Evolutionary conservation across 2,888 invertebrate genomes (phyloP), one percentile per base, ranked within the genome.

Genomic region (Eupeodes luniger): DNA sequence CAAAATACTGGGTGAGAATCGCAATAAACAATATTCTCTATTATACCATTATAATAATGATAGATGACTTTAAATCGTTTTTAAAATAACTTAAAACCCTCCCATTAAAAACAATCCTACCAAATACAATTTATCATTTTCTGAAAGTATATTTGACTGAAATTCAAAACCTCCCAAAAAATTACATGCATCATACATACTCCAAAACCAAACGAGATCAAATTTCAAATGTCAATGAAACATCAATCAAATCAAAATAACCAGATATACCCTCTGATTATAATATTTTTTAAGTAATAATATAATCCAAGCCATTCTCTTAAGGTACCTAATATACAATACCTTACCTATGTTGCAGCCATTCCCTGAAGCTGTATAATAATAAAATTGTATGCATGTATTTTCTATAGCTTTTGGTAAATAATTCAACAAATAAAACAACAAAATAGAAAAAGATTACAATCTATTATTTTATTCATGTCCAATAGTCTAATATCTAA

Each of bases 401-500:
- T 9, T 9, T 5, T 6, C 40, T 40, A 40, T 0, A 40, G 5
- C 1, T 4, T 7, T 4, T 40, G 2, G 40, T 40, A 40, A 5
- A 40, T 40, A 40, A 40, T 40, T 40, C 40, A 40, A 40, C 40
- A 40, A 40, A 40, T 40, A 40, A 40, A 40, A 40, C 40, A 40
- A 40, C 5, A 40, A 40, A 40, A 40, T 36, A 44, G 40, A 49
- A 44, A 44, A 16, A 85, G 85, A 88, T 88, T 88, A 67, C 74
- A 77, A 88, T 88, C 88, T 85, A 88, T 88, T 88, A 85, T 78
- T 88, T 85, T 88, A 88, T 88, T 81, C 85, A 85, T 88, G 88
- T 88, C 88, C 88, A 74, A 88, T 70, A 85, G 85, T 88, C 88
- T 88, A 85, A 88, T 88, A 88, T 88, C 85, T 85, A 88, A 88